phyloP scores from a whole-genome alignment of 2,113 vertebrate species.

The Sinocyclocheilus anshuiensis region DNA sequence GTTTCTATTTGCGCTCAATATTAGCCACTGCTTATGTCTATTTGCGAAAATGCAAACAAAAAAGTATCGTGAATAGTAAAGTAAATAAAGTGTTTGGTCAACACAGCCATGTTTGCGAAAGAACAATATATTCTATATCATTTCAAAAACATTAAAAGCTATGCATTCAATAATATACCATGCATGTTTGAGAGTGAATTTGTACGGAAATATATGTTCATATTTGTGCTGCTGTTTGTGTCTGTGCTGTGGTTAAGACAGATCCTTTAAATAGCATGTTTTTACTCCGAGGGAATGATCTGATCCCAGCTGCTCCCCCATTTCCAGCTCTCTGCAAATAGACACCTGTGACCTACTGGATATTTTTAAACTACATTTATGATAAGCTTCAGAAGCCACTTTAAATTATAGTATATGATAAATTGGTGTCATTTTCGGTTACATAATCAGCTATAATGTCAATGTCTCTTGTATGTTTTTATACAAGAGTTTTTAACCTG shows the following conservation, averaged over 20 bases:
- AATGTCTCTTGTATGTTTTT: constrained; percentile 7
- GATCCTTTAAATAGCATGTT: constrained; percentile 46
- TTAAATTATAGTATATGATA: constrained; percentile 8
- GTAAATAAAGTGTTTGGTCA: too few species aligned
- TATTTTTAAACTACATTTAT: constrained; percentile 42
- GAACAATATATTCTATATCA: too few species aligned
- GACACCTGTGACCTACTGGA: constrained; percentile 49
- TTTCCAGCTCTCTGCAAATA: constrained; percentile 27
- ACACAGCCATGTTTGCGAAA: too few species aligned
- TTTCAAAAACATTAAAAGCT: too few species aligned
- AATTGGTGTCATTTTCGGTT: constrained; percentile 19
- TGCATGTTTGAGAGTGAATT: neutral
- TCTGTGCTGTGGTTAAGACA: neutral
- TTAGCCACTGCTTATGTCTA: constrained; percentile 43
- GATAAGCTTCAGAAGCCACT: neutral
- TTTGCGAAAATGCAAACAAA: neutral
- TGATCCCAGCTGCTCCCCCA: constrained; percentile 36
- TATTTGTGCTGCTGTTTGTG: neutral
- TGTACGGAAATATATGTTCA: neutral
- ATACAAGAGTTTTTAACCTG: too few species aligned
- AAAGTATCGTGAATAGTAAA: neutral
- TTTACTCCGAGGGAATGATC: constrained; percentile 22
- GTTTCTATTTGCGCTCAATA: neutral
- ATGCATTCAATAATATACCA: neutral
- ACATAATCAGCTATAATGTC: constrained; percentile 25